phyloP scores from a whole-genome alignment of 1,140 invertebrate genomes.

The Trachymyrmex cornetzi region DNA sequence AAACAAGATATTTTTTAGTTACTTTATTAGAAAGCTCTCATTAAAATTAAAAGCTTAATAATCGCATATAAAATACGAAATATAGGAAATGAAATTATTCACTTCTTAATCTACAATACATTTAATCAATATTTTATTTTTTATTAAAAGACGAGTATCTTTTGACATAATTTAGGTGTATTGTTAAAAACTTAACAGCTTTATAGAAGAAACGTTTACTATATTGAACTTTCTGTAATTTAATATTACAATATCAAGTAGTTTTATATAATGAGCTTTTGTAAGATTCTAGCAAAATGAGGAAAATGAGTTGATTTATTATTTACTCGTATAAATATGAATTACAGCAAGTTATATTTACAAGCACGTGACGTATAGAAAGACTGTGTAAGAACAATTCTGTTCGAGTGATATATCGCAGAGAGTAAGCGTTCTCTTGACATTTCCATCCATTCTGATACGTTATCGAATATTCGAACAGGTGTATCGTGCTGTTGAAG shows the following conservation, averaged over 20 bases:
- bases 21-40: too few species aligned
- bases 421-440: background rate
- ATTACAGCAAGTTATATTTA: background rate
- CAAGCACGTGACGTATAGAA: background rate
- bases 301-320: background rate
- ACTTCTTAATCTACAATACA: background rate
- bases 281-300: background rate
- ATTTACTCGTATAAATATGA: background rate
- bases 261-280: background rate
- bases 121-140: conserved; percentile 1
- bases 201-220: background rate
- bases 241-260: background rate
- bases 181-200: background rate
- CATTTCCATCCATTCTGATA: background rate
- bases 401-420: background rate
- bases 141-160: too few species aligned
- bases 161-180: background rate
- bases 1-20: too few species aligned
- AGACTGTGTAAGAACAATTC: background rate
- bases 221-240: background rate
- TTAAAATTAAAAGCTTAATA: too few species aligned
- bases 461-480: background rate
- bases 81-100: background rate
- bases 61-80: background rate
- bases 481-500: background rate